Evolutionary conservation across 1,140 invertebrate genomes (phyloP).

Genomic region (Apis laboriosa): DNA sequence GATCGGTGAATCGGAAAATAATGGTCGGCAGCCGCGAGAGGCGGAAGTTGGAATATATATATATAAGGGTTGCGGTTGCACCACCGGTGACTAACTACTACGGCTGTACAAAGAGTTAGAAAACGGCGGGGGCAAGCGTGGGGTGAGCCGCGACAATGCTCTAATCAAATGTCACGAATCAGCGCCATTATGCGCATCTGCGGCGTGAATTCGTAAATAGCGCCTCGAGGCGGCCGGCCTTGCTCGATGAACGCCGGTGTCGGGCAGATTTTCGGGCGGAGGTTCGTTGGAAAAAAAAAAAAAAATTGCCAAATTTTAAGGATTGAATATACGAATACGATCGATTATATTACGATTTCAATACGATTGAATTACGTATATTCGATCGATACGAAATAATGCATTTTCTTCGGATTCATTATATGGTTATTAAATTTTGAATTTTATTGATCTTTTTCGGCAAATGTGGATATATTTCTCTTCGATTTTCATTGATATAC

Average conservation of each 20-base stretch:
- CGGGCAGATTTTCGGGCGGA: too few species aligned
- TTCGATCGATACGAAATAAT: too few species aligned
- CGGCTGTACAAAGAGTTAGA: constrained; percentile 52
- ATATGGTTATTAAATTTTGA: too few species aligned
- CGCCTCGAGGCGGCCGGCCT: constrained; percentile 68
- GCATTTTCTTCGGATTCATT: too few species aligned
- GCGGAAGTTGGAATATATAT: constrained; percentile 20
- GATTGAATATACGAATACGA: too few species aligned
- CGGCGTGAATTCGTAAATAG: constrained; percentile 80
- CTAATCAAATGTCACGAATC: constrained; percentile 81
- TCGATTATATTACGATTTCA: too few species aligned
- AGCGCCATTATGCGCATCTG: constrained; percentile 80
- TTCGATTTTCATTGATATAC: too few species aligned
- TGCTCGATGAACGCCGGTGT: constrained; percentile 43
- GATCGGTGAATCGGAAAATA: constrained; percentile 63
- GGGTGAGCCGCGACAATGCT: constrained; percentile 77
- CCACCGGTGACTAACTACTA: background rate
- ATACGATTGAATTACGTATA: too few species aligned
- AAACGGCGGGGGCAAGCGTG: constrained; percentile 61
- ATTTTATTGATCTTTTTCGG: too few species aligned
- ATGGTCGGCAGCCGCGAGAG: constrained; percentile 43
- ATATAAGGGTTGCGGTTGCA: constrained; percentile 60
- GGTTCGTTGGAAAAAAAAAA: too few species aligned
- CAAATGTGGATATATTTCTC: too few species aligned
- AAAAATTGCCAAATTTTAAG: too few species aligned